Evolutionary conservation across 2,888 invertebrate genomes (phyloP).

Genomic region (Dryococelus australis): DNA sequence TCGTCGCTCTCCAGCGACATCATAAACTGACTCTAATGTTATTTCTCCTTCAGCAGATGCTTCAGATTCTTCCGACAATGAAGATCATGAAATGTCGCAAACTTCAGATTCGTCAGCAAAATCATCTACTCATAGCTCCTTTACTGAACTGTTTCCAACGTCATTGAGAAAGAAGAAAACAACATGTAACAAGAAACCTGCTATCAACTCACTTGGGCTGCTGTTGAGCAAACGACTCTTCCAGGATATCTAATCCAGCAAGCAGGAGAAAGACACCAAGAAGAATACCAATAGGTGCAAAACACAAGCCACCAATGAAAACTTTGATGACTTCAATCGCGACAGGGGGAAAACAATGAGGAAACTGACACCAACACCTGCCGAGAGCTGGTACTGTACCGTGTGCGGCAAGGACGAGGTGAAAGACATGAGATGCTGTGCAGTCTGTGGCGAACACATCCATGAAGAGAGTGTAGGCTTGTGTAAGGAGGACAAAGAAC

Average conservation of each 20-base stretch:
- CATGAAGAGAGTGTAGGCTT: too few relatives aligned
- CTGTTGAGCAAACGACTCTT: constrained; percentile 1
- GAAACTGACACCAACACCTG: too few relatives aligned
- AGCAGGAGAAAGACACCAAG: not conserved
- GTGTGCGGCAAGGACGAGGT: too few relatives aligned
- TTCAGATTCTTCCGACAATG: not conserved
- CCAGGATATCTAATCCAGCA: not conserved
- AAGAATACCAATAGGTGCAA: not conserved
- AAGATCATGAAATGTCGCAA: not conserved
- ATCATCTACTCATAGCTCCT: not conserved
- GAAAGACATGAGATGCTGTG: too few relatives aligned
- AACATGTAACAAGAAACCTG: not conserved
- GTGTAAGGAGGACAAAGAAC: too few relatives aligned
- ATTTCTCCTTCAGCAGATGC: not conserved
- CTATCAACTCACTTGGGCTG: not conserved
- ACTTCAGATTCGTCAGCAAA: not conserved
- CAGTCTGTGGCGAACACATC: too few relatives aligned
- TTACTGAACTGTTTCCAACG: too few relatives aligned
- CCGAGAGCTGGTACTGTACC: too few relatives aligned
- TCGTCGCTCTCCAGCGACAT: not conserved
- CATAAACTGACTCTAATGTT: not conserved
- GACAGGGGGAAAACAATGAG: too few relatives aligned
- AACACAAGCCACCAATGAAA: not conserved
- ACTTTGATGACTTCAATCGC: too few relatives aligned
- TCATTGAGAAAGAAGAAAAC: too few relatives aligned